Conservation (phyloP, 2,888 invertebrate species). For the Ennomos erosarius region DNA sequence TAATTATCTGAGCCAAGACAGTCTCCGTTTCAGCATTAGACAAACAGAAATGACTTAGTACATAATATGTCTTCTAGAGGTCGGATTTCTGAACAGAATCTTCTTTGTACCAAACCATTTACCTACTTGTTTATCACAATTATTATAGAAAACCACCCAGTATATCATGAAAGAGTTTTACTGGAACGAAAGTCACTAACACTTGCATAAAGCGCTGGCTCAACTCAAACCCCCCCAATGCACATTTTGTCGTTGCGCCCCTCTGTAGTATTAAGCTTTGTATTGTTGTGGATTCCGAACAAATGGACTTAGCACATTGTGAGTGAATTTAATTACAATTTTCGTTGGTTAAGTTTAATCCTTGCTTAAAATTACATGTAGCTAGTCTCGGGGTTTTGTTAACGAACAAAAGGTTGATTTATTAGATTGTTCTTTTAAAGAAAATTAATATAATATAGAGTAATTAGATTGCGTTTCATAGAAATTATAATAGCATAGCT, state of each 20-base stretch:
- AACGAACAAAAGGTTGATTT: conserved; percentile 11
- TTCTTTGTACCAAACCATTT: too few species aligned
- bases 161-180: not conserved
- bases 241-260: conserved; percentile 18
- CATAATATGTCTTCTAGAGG: too few species aligned
- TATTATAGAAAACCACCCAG: not conserved
- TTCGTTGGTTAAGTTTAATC: conserved; percentile 27
- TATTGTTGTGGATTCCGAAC: conserved; percentile 38
- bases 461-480: too few species aligned
- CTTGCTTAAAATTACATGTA: conserved; percentile 17
- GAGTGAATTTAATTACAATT: conserved; percentile 40
- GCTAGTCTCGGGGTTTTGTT: not conserved
- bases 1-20: too few species aligned
- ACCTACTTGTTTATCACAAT: too few species aligned
- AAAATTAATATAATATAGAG: not conserved
- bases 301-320: conserved; percentile 41
- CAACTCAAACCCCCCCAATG: conserved; percentile 8
- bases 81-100: too few species aligned
- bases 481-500: too few species aligned
- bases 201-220: not conserved
- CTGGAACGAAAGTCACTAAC: conserved; percentile 3
- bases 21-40: too few species aligned
- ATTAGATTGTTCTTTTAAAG: conserved; percentile 8
- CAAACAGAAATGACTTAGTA: too few species aligned
- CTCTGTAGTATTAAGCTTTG: conserved; percentile 29